Percentiles rank a stretch among this genome's conserved stretches.
Evolutionary conservation across 92 coral and sea anemone species (phyloP).

Genomic region (Epizoanthus ramosus): DNA sequence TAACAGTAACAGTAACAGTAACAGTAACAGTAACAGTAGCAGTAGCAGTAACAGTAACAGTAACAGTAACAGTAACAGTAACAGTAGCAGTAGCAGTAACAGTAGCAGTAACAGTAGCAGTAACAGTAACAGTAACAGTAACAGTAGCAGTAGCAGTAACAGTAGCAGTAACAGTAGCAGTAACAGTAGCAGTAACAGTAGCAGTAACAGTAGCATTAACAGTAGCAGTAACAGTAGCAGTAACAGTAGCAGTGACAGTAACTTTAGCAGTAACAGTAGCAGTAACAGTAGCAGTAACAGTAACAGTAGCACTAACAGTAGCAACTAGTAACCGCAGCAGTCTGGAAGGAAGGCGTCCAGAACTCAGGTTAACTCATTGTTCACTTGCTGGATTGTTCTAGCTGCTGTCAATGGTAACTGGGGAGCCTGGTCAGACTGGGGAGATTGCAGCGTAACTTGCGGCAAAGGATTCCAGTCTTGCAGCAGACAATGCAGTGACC

Average conservation of each 20-base stretch:
- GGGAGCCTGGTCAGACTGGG: too few species aligned
- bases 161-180: not conserved
- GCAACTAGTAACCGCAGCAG: not conserved
- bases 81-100: not conserved
- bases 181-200: not conserved
- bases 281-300: slow-evolving; percentile 4
- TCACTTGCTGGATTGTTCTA: too few species aligned
- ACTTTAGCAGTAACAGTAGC: not conserved
- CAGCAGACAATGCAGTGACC: too few species aligned
- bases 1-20: too few species aligned
- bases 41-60: not conserved
- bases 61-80: not conserved
- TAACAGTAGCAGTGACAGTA: not conserved
- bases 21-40: too few species aligned
- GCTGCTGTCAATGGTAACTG: too few species aligned
- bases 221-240: not conserved
- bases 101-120: not conserved
- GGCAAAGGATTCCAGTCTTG: too few species aligned
- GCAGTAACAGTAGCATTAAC: not conserved
- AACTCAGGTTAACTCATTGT: too few species aligned
- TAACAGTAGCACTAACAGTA: not conserved
- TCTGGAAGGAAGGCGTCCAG: too few species aligned
- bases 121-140: not conserved
- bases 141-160: slow-evolving; percentile 5
- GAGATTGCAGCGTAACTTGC: too few species aligned